Base-by-base conservation (phyloP, 2,888 invertebrate species). In the Meteorus cinctellus region DNA sequence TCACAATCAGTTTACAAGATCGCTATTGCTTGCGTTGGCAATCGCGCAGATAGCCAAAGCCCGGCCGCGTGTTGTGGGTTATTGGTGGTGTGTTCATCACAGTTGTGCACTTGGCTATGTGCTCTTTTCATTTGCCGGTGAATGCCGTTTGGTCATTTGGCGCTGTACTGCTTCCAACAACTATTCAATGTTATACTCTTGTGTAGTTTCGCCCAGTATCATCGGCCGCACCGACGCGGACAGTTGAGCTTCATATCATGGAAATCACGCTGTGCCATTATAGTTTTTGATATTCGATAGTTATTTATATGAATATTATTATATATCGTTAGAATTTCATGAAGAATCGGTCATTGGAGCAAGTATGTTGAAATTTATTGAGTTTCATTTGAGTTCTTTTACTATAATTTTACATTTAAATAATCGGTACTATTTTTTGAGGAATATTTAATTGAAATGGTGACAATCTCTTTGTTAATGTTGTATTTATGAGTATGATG, bases 91-190 rank as follows among this genome's bases (percentile, higher is more conserved):
- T 12, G 36, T 24, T 34, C 65, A 65, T 36, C 36, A 36, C 65
- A 65, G 36, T 65, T 65, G 63, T 34, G 12, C 19, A 36, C 36
- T 34, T 36, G 36, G 34, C 34, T 36, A n/a, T 36, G 65, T 34
- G 36, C 36, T 65, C 36, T 36, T 24, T 65, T 36, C 36, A 36
- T 55, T 55, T 55, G 6, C 55, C 55, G n/a, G 2, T 55, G 55
- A 55, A 55, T 55, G 55, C 55, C 65, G 65, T 65, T 12, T 65
- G 1, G 65, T 65, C 36, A 65, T 36, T 65, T 65, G 65, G 65
- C 65, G 65, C 65, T 65, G 65, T 19, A 19, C 36, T 65, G 36
- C 63, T 6, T 36, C 8, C 62, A 55, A 55, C 55, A 8, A 55
- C 19, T 19, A 55, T 62, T 62, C 62, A 62, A 36, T 24, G 36